phyloP scores from a whole-genome alignment of 2,113 vertebrate genomes.

The Festucalex cinctus region DNA sequence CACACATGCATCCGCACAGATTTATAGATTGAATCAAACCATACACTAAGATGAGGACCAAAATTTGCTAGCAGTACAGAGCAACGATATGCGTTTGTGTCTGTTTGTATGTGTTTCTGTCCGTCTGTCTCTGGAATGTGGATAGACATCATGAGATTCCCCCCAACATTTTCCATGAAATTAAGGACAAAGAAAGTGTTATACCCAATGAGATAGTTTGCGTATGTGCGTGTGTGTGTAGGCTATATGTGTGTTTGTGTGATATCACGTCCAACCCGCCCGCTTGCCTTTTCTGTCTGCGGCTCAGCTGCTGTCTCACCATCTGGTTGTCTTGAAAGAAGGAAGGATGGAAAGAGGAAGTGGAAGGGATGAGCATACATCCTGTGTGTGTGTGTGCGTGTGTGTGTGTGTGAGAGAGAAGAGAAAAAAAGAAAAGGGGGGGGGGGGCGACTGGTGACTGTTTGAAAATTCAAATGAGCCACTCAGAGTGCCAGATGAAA shows the following conservation, averaged over 20 bases:
- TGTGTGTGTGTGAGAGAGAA: constrained; percentile 36
- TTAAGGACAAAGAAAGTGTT: constrained; percentile 67
- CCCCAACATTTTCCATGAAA: constrained; percentile 53
- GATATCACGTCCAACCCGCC: constrained; percentile 55
- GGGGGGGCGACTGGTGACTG: constrained; percentile 17
- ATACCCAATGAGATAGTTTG: constrained; percentile 25
- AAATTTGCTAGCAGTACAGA: too few species aligned
- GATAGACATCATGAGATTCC: constrained; percentile 39
- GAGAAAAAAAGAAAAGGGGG: constrained; percentile 7
- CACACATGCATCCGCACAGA: neutral
- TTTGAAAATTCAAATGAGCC: constrained; percentile 60
- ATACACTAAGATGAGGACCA: too few species aligned
- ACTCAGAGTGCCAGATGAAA: constrained; percentile 29
- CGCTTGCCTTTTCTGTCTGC: constrained; percentile 61
- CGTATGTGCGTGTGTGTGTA: constrained; percentile 33
- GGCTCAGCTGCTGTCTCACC: constrained; percentile 55
- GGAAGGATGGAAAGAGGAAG: constrained; percentile 28
- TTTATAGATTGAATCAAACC: too few species aligned
- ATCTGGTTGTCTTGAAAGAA: constrained; percentile 54
- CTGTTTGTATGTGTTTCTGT: constrained; percentile 12
- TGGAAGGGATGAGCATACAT: constrained; percentile 46
- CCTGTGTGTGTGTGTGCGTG: constrained; percentile 43
- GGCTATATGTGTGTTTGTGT: constrained; percentile 40
- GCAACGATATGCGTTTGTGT: neutral
- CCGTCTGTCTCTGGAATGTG: constrained; percentile 28